These are phyloP conservation scores for Eclectus roratus DNA, from an alignment of 2,113 vertebrate species.

Conservation along the genomic window DNA sequence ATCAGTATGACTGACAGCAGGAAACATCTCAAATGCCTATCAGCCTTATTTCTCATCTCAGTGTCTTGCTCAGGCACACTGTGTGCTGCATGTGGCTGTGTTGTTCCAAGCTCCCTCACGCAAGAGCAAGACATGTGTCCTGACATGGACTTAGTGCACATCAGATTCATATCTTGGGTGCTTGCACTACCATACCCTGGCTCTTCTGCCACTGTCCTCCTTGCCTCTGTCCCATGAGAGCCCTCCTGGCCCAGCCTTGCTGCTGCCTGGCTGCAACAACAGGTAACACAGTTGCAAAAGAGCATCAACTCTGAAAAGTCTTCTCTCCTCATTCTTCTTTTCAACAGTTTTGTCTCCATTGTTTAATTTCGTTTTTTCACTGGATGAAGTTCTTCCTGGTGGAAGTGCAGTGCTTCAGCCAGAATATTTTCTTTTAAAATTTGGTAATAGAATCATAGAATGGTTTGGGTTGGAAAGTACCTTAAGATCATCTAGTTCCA, in stretches of 20 bases:
- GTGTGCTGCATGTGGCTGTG: neutral
- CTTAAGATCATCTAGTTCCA: neutral
- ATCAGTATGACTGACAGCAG: fast-evolving
- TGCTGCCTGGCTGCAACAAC: neutral
- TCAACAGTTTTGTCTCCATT: neutral
- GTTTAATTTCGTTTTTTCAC: neutral
- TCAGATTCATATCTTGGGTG: neutral
- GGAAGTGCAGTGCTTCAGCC: neutral
- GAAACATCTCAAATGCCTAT: neutral
- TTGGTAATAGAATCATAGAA: neutral
- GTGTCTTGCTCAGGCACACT: neutral
- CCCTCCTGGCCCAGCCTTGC: neutral
- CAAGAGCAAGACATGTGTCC: neutral
- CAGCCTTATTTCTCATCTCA: neutral
- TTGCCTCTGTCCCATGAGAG: neutral
- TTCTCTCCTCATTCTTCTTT: neutral
- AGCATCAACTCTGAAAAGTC: neutral
- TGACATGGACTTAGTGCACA: neutral
- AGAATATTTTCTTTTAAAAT: neutral
- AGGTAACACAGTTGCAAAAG: neutral
- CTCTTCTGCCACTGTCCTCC: neutral
- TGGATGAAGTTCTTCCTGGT: neutral
- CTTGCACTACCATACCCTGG: neutral
- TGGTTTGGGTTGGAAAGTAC: neutral
- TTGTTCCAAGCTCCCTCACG: neutral